Evolutionary conservation across 1,140 invertebrate genomes (phyloP).

Genomic region (Dendroctonus ponderosae): DNA sequence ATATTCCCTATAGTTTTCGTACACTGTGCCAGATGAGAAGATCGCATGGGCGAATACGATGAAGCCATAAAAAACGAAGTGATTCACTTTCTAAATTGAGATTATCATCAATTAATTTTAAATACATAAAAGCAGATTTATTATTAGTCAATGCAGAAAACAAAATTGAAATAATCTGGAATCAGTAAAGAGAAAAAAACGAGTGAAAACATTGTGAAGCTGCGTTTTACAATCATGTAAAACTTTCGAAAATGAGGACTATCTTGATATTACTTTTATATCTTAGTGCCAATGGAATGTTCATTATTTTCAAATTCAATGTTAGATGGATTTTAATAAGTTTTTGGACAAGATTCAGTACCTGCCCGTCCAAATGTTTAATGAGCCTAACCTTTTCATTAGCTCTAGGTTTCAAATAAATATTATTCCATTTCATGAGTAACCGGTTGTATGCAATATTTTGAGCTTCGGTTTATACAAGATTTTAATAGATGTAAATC

Average conservation of each 20-base stretch:
- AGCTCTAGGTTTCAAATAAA: constrained; percentile 4
- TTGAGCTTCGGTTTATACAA: constrained; percentile 6
- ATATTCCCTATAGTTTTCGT: constrained; percentile 4
- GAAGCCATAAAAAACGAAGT: neutral
- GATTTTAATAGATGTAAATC: too few relatives aligned
- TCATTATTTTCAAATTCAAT: too few relatives aligned
- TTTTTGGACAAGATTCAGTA: constrained; percentile 5
- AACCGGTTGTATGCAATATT: neutral
- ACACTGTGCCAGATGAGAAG: constrained; percentile 7
- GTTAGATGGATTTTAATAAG: neutral
- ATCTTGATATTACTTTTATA: too few relatives aligned
- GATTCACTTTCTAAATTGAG: neutral
- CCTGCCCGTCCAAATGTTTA: constrained; percentile 6
- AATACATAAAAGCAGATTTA: too few relatives aligned
- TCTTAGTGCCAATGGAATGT: too few relatives aligned
- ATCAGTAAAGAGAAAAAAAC: too few relatives aligned
- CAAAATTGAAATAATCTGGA: too few relatives aligned
- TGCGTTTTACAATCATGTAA: too few relatives aligned
- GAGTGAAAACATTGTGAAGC: too few relatives aligned
- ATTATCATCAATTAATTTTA: too few relatives aligned
- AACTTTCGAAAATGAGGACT: too few relatives aligned
- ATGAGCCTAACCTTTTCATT: constrained; percentile 20
- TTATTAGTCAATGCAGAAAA: too few relatives aligned
- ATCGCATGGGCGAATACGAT: constrained; percentile 5
- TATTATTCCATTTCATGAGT: constrained; percentile 5